A percentile compares a stretch with the other conserved stretches of the same genome.
phyloP scores from a whole-genome alignment of 2,888 invertebrate genomes.

The Stratiomys singularior region DNA sequence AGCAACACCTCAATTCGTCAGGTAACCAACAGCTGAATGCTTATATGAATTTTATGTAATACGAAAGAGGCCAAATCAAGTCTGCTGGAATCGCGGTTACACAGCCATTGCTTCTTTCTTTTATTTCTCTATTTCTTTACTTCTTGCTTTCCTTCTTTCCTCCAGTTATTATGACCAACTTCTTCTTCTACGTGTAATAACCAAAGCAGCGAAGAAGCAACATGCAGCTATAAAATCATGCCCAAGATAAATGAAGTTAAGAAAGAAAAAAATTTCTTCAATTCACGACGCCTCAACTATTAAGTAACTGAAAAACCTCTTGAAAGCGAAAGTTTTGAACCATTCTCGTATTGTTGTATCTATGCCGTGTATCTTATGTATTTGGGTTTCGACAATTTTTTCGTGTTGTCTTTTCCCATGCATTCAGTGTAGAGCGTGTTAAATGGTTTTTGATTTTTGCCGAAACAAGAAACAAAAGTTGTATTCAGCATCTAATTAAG shows the following conservation, averaged over 20 bases:
- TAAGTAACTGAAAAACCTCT: constrained; percentile 29
- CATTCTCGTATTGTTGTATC: constrained; percentile 3
- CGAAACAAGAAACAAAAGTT: constrained; percentile 22
- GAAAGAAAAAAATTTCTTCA: neutral
- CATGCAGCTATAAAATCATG: neutral
- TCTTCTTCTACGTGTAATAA: constrained; percentile 4
- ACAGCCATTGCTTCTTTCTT: constrained; percentile 1
- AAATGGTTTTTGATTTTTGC: constrained; percentile 23
- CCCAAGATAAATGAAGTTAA: neutral
- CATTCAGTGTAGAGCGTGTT: neutral
- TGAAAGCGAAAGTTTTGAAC: constrained; percentile 35
- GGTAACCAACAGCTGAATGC: neutral
- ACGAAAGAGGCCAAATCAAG: constrained; percentile 33
- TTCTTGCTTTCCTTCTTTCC: too few species aligned
- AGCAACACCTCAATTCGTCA: too few species aligned
- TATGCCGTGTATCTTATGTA: neutral
- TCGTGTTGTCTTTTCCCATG: too few species aligned
- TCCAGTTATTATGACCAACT: neutral
- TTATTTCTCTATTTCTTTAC: too few species aligned
- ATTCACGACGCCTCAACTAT: constrained; percentile 19
- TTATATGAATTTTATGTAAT: constrained; percentile 23
- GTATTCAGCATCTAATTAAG: neutral
- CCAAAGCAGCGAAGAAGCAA: neutral
- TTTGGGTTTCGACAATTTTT: neutral
- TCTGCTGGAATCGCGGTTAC: constrained; percentile 24